Base-by-base conservation (phyloP, 92 coral and sea anemone species). In the Scolanthus callimorphus region DNA sequence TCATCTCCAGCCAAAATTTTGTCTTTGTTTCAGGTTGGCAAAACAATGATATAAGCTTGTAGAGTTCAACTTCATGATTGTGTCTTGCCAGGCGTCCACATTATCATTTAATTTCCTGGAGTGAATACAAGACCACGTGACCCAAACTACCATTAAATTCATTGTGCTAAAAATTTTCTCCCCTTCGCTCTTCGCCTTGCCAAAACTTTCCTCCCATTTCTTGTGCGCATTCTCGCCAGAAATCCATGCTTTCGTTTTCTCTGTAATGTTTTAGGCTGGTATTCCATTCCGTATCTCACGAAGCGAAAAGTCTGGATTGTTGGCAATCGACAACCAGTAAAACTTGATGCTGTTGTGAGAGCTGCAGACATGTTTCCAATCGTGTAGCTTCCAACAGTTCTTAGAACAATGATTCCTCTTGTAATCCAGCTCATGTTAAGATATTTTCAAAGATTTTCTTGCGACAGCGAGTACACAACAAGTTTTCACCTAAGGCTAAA, bases 191-290 rank as follows among this genome's bases (percentile, higher is more conserved):
- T 69, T 31, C 97, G 77, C 55, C 96, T 78, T 29, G 91, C 82
- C 20, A 92, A 80, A 38, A 84, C 91, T 62, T 86, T 73, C 34
- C 90, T 76, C 22, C 98, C 98, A 27, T 90, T 76, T 57, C 72
- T 78, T 9, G 96, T 84, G 20, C 98, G 73, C 31, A 84, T 60
- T 34, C 98, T 71, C 13, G 86, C 92, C 39, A 92, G 44, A 74
- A 88, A 92, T 20, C 96, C 98, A 71, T 92, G 96, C 59, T 88
- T 92, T 67, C 96, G 56, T 65, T 88, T 92, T 30, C 98, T 80
- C 73, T 88, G 96, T 30, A 92, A 70, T 17, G 91, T 88, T 17
- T 88, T 92, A 3, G 98, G 94, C 30, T 79, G 92, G 62, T 92
- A 92, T 79, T 92, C 98, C 90, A 84, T 92, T 13, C 98, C 98